These are phyloP conservation scores for Xanthostigma xanthostigma DNA, from an alignment of 2,888 invertebrate species.

Conservation along the genomic window DNA sequence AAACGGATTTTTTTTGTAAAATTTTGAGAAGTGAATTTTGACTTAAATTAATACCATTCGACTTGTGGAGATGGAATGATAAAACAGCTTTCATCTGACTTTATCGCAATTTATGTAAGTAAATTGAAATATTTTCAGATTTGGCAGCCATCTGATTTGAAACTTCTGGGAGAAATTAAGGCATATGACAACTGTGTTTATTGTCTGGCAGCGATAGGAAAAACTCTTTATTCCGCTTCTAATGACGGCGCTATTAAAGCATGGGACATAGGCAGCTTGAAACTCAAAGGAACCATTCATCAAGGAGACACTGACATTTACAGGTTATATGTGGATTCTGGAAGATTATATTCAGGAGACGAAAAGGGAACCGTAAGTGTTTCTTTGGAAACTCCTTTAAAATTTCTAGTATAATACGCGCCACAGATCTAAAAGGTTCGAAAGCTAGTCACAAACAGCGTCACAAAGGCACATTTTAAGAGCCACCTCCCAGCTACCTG, in stretches of 20 bases:
- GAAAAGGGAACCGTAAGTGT: conserved; percentile 43
- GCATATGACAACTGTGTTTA: conserved; percentile 47
- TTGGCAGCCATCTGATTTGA: conserved; percentile 30
- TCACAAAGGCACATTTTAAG: no score
- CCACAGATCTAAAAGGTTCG: no score
- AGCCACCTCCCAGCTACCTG: no score
- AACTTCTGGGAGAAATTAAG: conserved; percentile 26
- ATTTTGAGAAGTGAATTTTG: no score
- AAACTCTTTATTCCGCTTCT: conserved; percentile 42
- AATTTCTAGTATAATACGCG: background rate
- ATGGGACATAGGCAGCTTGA: conserved; percentile 35
- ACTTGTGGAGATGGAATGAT: no score
- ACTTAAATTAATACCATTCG: no score
- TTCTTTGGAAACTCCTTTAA: conserved; percentile 1
- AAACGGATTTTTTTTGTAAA: no score
- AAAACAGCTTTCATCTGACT: no score
- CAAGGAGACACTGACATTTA: conserved; percentile 30
- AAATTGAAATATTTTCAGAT: conserved; percentile 22
- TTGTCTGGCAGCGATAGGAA: conserved; percentile 38
- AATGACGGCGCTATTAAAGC: conserved; percentile 46
- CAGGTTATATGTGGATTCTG: conserved; percentile 25
- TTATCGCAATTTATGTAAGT: conserved; percentile 1
- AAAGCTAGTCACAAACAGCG: no score
- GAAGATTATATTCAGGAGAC: conserved; percentile 40
- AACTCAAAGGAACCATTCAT: conserved; percentile 21